These are phyloP conservation scores for Acronicta alni DNA, from an alignment of 2,888 invertebrate species.

Conservation along the genomic window DNA sequence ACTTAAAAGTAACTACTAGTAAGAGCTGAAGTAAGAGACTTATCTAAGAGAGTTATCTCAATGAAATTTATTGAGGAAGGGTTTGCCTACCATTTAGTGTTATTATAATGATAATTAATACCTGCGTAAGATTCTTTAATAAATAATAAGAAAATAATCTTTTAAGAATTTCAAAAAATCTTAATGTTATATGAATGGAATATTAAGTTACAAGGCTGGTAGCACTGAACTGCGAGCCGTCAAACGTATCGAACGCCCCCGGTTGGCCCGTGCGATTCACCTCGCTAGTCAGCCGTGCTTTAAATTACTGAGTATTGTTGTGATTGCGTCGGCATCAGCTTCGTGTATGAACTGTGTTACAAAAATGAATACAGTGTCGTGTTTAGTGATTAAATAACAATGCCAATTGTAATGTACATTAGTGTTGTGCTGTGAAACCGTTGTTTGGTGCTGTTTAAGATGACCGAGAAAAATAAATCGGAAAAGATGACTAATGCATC, in stretches of 20 bases:
- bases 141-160: too few species aligned
- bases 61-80: too few species aligned
- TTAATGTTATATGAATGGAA: background rate
- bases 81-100: too few species aligned
- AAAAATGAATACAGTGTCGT: conserved; percentile 81
- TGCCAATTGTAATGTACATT: conserved; percentile 74
- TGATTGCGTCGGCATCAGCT: conserved; percentile 71
- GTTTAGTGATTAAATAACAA: conserved; percentile 84
- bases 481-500: conserved; percentile 89
- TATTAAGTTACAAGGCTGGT: conserved; percentile 40
- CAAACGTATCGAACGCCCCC: conserved; percentile 82
- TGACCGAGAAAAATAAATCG: conserved; percentile 89
- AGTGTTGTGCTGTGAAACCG: conserved; percentile 83
- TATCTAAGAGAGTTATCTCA: too few species aligned
- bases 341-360: conserved; percentile 69
- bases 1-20: too few species aligned
- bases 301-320: conserved; percentile 75
- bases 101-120: too few species aligned
- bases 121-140: background rate
- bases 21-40: too few species aligned
- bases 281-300: conserved; percentile 65
- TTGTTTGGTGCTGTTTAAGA: conserved; percentile 80
- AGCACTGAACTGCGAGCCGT: conserved; percentile 68
- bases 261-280: conserved; percentile 63
- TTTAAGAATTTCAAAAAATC: too few species aligned